Conservation (phyloP, 2,113 vertebrate genomes). For the Ploceus nigricollis region DNA sequence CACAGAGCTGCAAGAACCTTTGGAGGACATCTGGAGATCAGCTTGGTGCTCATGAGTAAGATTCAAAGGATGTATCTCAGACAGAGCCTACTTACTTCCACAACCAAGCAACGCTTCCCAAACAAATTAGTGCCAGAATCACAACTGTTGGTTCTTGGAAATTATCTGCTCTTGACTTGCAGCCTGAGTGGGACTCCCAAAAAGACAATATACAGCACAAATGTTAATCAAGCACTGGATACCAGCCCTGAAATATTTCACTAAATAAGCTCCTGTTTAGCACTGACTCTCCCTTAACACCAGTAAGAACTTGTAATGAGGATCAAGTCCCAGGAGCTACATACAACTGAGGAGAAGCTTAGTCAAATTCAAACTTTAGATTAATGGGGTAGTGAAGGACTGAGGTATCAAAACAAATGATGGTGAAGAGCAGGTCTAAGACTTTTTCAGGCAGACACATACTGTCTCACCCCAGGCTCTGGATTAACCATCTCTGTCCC, state of each 20-base stretch:
- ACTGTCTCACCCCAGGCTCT: not conserved
- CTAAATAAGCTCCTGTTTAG: not conserved
- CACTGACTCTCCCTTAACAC: not conserved
- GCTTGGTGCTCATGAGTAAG: not conserved
- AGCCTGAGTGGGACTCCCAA: not conserved
- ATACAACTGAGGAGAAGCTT: not conserved
- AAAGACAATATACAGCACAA: not conserved
- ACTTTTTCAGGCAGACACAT: not conserved
- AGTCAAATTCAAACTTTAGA: not conserved
- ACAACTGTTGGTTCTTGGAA: not conserved
- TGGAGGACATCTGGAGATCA: constrained; percentile 11
- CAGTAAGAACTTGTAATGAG: not conserved
- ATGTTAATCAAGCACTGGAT: not conserved
- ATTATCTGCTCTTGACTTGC: not conserved
- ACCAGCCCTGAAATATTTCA: not conserved
- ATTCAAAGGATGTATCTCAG: not conserved
- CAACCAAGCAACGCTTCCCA: not conserved
- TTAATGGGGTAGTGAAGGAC: not conserved
- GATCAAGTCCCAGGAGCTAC: not conserved
- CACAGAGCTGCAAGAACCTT: not conserved
- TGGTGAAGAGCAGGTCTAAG: not conserved
- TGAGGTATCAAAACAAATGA: not conserved
- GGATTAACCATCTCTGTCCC: not conserved
- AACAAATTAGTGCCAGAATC: not conserved
- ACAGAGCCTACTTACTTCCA: not conserved